Evolutionary conservation across 2,113 vertebrate genomes (phyloP).

Genomic region (Platycercus adscitus): DNA sequence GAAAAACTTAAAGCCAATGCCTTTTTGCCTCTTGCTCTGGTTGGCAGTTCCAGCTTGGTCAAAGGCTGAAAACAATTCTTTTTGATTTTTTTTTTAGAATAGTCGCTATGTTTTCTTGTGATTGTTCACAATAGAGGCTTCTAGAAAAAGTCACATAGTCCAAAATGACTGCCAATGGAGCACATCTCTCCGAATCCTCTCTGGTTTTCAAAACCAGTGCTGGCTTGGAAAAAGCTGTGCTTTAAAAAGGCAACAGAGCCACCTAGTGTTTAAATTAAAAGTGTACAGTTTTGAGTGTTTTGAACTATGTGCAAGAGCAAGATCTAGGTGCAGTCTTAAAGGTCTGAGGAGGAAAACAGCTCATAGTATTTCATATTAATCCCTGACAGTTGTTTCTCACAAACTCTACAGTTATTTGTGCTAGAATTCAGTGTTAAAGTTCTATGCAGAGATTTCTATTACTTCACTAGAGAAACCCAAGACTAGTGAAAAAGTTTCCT

Average conservation of each 20-base stretch:
- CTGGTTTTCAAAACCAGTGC: background rate
- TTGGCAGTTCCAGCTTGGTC: background rate
- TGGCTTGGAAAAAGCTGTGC: background rate
- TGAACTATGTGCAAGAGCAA: background rate
- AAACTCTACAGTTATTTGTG: background rate
- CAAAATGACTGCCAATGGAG: background rate
- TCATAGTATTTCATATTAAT: background rate
- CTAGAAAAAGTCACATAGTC: background rate
- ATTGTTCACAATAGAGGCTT: background rate
- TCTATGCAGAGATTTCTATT: background rate
- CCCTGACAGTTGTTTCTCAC: background rate
- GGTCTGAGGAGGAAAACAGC: background rate
- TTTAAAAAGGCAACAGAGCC: slow-evolving; percentile 16
- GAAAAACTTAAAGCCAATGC: background rate
- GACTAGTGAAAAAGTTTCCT: background rate
- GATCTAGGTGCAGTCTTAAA: background rate
- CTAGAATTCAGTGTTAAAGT: background rate
- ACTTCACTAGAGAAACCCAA: background rate
- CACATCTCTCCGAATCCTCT: background rate
- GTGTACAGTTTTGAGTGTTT: background rate
- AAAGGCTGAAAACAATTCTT: background rate
- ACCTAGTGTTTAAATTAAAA: slow-evolving; percentile 6
- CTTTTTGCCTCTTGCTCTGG: background rate
- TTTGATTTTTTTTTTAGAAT: background rate
- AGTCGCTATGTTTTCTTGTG: background rate